Conservation (phyloP, 2,113 vertebrate genomes). For the Falcunculus frontatus region DNA sequence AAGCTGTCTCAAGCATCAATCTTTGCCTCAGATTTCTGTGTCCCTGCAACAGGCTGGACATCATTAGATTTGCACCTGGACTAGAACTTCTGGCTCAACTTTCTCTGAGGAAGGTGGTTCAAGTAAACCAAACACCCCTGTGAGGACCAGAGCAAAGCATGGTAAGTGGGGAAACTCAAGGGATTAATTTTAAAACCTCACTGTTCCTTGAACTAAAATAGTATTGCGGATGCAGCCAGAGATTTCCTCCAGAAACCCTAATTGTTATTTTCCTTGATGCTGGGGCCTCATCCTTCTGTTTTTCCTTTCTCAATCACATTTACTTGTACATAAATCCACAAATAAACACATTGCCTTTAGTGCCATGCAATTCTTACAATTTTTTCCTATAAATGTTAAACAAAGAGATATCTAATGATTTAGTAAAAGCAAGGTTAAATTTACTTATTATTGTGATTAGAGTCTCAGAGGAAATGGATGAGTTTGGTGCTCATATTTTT, state of each 20-base stretch:
- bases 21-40: neutral
- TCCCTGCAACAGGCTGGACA: rapidly evolving
- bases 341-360: neutral
- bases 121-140: neutral
- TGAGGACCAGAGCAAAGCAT: neutral
- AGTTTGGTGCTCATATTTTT: neutral
- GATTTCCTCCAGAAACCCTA: neutral
- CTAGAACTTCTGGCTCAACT: neutral
- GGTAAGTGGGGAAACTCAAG: neutral
- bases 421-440: neutral
- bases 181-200: neutral
- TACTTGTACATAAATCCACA: neutral
- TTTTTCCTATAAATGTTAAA: neutral
- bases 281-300: neutral
- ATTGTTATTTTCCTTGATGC: neutral
- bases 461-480: neutral
- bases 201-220: neutral
- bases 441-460: neutral
- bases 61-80: neutral
- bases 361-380: neutral
- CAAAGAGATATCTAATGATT: neutral
- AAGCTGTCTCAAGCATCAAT: neutral
- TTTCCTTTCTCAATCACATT: neutral
- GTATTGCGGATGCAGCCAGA: neutral
- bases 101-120: neutral